phyloP scores from a whole-genome alignment of 2,888 invertebrate genomes.

The Oxyteleia sp. region DNA sequence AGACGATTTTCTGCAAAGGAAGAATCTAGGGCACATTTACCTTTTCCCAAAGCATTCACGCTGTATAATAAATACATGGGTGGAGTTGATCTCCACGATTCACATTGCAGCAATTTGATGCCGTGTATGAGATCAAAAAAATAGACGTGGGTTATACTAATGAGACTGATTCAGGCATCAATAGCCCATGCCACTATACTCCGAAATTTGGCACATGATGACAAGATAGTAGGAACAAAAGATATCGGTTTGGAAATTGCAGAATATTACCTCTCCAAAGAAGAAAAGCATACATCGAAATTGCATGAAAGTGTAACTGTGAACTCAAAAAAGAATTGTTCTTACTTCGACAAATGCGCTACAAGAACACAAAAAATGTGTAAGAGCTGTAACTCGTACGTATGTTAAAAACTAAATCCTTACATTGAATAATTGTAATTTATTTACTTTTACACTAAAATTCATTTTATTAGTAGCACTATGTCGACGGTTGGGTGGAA shows the following conservation, averaged over 20 bases:
- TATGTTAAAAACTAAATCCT: too few relatives aligned
- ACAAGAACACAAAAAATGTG: conserved; percentile 27
- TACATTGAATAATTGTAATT: too few relatives aligned
- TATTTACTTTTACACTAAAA: too few relatives aligned
- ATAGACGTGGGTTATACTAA: conserved; percentile 18
- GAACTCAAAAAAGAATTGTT: background rate
- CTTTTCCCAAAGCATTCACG: too few relatives aligned
- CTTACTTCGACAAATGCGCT: conserved; percentile 1
- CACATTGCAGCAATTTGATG: conserved; percentile 5
- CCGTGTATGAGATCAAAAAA: conserved; percentile 20
- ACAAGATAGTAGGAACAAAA: conserved; percentile 26
- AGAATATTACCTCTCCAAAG: background rate
- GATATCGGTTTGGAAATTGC: conserved; percentile 20
- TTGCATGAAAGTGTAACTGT: background rate
- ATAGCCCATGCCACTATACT: conserved; percentile 2
- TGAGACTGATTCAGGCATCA: conserved; percentile 3
- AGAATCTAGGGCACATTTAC: too few relatives aligned
- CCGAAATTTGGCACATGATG: background rate
- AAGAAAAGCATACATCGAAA: background rate
- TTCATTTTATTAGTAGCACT: too few relatives aligned
- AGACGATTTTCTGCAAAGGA: too few relatives aligned
- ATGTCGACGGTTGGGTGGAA: too few relatives aligned
- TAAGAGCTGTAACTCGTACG: background rate
- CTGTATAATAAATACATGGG: too few relatives aligned
- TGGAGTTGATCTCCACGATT: background rate